Evolutionary conservation across 1,140 invertebrate species (phyloP).

Genomic region (Galleria mellonella): DNA sequence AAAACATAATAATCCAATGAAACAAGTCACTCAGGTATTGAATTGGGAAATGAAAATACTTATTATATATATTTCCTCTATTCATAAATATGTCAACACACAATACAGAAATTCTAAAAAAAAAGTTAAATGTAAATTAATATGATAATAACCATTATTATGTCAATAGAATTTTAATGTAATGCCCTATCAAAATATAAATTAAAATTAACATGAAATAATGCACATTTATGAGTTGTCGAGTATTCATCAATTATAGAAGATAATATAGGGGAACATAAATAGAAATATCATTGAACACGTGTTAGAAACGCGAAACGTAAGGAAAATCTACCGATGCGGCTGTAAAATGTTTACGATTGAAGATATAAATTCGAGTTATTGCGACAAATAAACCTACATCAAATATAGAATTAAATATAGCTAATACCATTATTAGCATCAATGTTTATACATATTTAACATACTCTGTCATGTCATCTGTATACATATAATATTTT

Average conservation of each 20-base stretch:
- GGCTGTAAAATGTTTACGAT: conserved; percentile 48
- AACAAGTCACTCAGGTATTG: too few species aligned
- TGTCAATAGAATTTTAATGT: neutral
- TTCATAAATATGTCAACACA: conserved; percentile 5
- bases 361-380: conserved; percentile 43
- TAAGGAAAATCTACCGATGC: conserved; percentile 22
- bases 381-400: conserved; percentile 32
- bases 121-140: too few species aligned
- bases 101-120: neutral
- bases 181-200: neutral
- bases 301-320: conserved; percentile 23
- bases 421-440: neutral
- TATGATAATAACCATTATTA: too few species aligned
- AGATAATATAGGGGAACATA: conserved; percentile 17
- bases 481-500: too few species aligned
- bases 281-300: conserved; percentile 22
- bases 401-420: conserved; percentile 11
- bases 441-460: neutral
- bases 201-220: neutral
- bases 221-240: conserved; percentile 8
- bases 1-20: neutral
- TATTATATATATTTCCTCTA: too few species aligned
- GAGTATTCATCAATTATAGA: conserved; percentile 15
- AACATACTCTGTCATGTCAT: too few species aligned
- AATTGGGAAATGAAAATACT: too few species aligned